Evolutionary conservation across 2,888 invertebrate genomes (phyloP).

Genomic region (Nomada fucata): DNA sequence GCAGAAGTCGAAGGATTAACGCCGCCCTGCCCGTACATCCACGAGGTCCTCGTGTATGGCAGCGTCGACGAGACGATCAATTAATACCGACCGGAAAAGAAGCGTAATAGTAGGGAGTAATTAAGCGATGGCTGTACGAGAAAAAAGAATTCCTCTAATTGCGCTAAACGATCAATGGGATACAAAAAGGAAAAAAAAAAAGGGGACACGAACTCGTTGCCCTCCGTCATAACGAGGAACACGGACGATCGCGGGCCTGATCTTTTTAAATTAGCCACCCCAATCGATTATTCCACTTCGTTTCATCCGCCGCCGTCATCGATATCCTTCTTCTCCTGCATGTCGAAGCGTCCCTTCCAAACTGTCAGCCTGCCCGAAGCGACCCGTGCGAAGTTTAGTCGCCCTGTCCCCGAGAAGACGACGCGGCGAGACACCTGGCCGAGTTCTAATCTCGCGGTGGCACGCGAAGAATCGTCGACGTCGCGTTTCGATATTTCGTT

Average conservation of each 20-base stretch:
- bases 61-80: constrained; percentile 49
- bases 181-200: neutral
- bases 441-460: neutral
- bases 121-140: constrained; percentile 30
- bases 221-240: neutral
- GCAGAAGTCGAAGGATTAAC: constrained; percentile 36
- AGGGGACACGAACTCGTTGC: constrained; percentile 23
- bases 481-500: neutral
- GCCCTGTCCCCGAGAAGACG: neutral
- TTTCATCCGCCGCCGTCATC: neutral
- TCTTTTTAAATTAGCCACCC: constrained; percentile 17
- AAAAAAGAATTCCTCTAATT: constrained; percentile 45
- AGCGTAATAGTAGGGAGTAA: constrained; percentile 25
- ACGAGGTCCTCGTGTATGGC: constrained; percentile 10
- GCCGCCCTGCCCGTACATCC: constrained; percentile 9
- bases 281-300: neutral
- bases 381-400: neutral
- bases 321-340: neutral
- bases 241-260: constrained; percentile 31
- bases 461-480: neutral
- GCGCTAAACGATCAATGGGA: constrained; percentile 10
- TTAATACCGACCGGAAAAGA: constrained; percentile 32
- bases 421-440: neutral
- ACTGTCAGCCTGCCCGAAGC: neutral
- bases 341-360: neutral